A percentile compares a stretch with the other conserved stretches of the same genome.
phyloP scores from a whole-genome alignment of 53 echinoderm and acorn worm genomes.

The Holothuria leucospilota region DNA sequence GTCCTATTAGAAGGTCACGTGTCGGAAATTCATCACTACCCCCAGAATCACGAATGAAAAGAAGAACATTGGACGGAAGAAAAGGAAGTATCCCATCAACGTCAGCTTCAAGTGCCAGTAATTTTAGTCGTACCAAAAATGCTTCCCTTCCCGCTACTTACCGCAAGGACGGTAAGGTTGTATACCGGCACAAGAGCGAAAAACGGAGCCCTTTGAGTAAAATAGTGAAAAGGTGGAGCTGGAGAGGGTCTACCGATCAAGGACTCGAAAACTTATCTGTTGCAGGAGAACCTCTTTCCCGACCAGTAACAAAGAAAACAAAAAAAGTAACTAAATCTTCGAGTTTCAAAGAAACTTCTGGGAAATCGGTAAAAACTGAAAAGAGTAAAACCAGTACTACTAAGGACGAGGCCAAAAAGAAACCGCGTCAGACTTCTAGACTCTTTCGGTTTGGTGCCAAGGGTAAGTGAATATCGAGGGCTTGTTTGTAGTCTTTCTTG shows the following conservation, averaged over 20 bases:
- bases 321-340: no score
- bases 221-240: conserved; percentile 51
- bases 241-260: conserved; percentile 48
- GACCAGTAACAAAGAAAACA: no score
- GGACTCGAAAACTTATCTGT: background rate
- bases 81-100: background rate
- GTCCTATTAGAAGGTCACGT: conserved; percentile 1
- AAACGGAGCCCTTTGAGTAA: conserved; percentile 55
- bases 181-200: conserved; percentile 47
- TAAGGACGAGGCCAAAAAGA: background rate
- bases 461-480: no score
- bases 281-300: background rate
- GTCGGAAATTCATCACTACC: conserved; percentile 14
- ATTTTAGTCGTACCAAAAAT: conserved; percentile 30
- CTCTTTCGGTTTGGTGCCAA: no score
- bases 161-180: conserved; percentile 6
- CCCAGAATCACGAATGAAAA: background rate
- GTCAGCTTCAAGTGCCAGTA: background rate
- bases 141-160: conserved; percentile 22
- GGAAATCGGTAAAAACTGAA: background rate
- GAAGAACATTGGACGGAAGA: background rate
- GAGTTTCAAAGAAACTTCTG: no score
- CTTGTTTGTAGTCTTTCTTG: no score
- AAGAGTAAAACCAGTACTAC: conserved; percentile 27
- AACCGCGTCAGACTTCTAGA: conserved; percentile 5